A percentile compares a stretch with the other conserved stretches of the same genome.
Evolutionary conservation across 2,888 invertebrate genomes (phyloP).

Genomic region (Erannis defoliaria): DNA sequence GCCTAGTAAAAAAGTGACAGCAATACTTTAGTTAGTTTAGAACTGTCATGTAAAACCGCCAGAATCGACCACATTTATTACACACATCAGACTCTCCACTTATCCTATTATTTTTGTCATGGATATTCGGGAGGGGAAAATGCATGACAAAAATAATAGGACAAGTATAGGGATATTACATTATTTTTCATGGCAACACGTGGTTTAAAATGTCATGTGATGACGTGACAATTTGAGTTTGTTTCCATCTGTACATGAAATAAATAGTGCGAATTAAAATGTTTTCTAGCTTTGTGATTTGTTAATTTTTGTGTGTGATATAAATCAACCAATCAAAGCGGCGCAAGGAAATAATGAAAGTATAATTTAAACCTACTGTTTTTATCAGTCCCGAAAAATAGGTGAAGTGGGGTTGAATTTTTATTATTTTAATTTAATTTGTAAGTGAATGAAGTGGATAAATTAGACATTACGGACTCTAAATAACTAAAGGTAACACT

Average conservation of each 20-base stretch:
- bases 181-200: conserved; percentile 37
- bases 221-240: conserved; percentile 56
- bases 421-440: conserved; percentile 39
- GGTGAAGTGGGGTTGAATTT: conserved; percentile 37
- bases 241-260: conserved; percentile 43
- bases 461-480: conserved; percentile 23
- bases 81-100: too few relatives aligned
- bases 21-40: too few relatives aligned
- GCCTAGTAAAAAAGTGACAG: too few relatives aligned
- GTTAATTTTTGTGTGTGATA: neutral
- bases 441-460: conserved; percentile 43
- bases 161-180: neutral
- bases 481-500: conserved; percentile 34
- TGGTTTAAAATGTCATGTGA: conserved; percentile 57
- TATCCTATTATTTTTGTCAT: too few relatives aligned
- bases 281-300: conserved; percentile 38
- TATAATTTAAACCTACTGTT: conserved; percentile 40
- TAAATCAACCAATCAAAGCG: conserved; percentile 23
- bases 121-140: too few relatives aligned
- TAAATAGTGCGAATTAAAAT: rapidly evolving
- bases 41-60: too few relatives aligned
- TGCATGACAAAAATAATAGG: neutral
- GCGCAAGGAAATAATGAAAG: too few relatives aligned
- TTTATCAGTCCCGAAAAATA: conserved; percentile 30
- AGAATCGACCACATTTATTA: too few relatives aligned